Conservation (phyloP, 1,140 invertebrate genomes). For the Papilio dardanus region DNA sequence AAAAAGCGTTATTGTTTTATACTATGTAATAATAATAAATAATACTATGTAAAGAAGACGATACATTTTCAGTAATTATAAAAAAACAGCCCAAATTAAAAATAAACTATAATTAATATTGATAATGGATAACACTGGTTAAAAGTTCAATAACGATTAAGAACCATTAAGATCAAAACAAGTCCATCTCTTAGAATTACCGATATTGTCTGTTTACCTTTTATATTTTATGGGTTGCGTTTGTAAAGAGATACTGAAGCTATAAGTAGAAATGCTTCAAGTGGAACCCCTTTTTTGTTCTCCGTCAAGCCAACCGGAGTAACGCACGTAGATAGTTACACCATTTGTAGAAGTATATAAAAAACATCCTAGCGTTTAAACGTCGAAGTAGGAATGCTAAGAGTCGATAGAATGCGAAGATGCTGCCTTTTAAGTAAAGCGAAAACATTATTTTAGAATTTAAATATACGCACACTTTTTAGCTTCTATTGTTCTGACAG, state of each 20-base stretch:
- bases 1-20: no score
- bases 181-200: constrained; percentile 26
- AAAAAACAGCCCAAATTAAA: no score
- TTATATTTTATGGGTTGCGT: constrained; percentile 34
- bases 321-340: constrained; percentile 37
- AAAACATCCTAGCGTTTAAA: constrained; percentile 36
- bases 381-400: constrained; percentile 23
- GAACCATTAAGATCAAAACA: constrained; percentile 25
- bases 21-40: no score
- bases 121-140: no score
- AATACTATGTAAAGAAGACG: no score
- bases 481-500: constrained; percentile 28
- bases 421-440: constrained; percentile 17
- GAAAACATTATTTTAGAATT: constrained; percentile 31
- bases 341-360: constrained; percentile 35
- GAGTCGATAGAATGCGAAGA: constrained; percentile 29
- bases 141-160: constrained; percentile 4
- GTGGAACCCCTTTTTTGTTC: constrained; percentile 35
- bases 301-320: constrained; percentile 22
- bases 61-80: background rate
- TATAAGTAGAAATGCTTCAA: constrained; percentile 37
- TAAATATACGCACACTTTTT: constrained; percentile 26
- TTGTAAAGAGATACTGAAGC: constrained; percentile 29
- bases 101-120: no score
- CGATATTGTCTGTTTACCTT: constrained; percentile 31